Conservation (phyloP, 2,113 vertebrate species). For the Rhinoderma darwinii region DNA sequence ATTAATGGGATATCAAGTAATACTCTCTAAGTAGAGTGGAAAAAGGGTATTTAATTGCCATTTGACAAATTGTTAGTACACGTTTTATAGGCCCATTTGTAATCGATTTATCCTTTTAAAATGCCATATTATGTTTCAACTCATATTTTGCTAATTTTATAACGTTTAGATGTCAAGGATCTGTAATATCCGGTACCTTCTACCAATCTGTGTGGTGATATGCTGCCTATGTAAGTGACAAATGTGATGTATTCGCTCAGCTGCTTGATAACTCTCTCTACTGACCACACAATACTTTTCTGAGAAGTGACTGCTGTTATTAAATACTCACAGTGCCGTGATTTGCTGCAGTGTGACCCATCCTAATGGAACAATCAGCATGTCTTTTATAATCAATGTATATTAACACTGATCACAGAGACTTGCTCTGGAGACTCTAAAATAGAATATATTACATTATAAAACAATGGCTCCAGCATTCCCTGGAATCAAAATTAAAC, state of each 20-base stretch:
- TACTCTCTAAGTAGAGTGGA: no score
- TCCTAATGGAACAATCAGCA: constrained; percentile 25
- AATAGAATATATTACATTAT: constrained; percentile 25
- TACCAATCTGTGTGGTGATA: background rate
- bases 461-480: background rate
- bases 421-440: background rate
- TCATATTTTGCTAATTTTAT: background rate
- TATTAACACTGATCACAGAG: constrained; percentile 36
- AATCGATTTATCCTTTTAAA: background rate
- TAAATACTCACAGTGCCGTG: constrained; percentile 4
- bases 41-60: no score
- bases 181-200: background rate
- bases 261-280: background rate
- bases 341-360: constrained; percentile 22
- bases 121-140: background rate
- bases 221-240: background rate
- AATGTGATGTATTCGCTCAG: constrained; percentile 15
- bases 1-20: no score
- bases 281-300: constrained; percentile 15
- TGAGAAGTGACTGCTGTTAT: constrained; percentile 12
- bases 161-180: background rate
- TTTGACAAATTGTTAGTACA: no score
- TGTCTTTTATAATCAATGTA: constrained; percentile 35
- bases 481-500: background rate
- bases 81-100: no score